Base-by-base conservation (phyloP, 2,113 vertebrate genomes). In the Nettapus auritus region DNA sequence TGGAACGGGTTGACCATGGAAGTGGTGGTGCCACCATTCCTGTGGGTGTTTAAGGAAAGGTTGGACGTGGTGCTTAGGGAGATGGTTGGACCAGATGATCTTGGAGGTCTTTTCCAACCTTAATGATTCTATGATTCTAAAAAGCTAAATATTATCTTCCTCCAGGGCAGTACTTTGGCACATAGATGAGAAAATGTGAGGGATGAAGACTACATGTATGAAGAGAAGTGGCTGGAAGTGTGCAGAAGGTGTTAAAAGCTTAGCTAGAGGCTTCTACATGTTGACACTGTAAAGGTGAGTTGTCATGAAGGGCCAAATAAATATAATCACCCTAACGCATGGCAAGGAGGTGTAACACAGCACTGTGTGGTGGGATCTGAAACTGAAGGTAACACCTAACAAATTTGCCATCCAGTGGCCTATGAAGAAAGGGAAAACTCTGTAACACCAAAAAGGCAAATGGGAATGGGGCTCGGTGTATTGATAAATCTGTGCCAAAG, bases 261-360 rank as follows among this genome's bases (percentile, higher is more conserved):
- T 50, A 53, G 31, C 31, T 19, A 42, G 36, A 60, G 22, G 25
- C 25, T 74, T 77, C 64, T 63, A 16, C 3, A 1, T 57, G 25
- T 12, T 1, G 2, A 44, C 22, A 4, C 8, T 28, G 11, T 34
- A 52, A 34, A 33, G 11, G 34, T 48, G 34, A 50, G 18, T 63
- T 86, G 11, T 34, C 42, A n/a, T 0, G 0, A 80, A 73, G 11
- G 38, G 59, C 6, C 33, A 69, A 29, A 7, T 52, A 56, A 88
- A 7, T 36, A 23, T 10, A 21, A n/a, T 21, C 44, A n/a, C 4
- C 1, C n/a, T 55, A 80, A 38, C 8, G 38, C 1, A 17, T 0
- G 3, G 9, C 13, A n/a, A 86, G 31, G 34, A 80, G 15, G 18
- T 62, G 22, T 16, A 88, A 38, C 29, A 78, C 15, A 76, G 53